Percentiles rank a stretch among this genome's conserved stretches.
These are phyloP conservation scores for Harpalus rubripes DNA, from an alignment of 2,888 invertebrate species.

Conservation along the genomic window DNA sequence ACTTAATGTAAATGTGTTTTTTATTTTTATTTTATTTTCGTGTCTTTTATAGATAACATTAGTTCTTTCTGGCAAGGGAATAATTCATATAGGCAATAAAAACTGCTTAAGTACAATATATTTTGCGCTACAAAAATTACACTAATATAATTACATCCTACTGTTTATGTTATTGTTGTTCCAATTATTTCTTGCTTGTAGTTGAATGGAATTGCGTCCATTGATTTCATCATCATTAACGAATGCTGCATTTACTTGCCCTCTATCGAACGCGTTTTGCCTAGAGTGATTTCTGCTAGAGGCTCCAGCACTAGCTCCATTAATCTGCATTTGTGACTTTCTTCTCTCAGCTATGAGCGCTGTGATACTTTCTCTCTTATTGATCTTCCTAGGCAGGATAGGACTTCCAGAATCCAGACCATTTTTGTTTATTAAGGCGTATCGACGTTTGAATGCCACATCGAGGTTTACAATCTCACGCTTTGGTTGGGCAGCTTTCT, in stretches of 20 bases:
- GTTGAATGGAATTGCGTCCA: slow-evolving; percentile 85
- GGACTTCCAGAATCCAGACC: slow-evolving; percentile 82
- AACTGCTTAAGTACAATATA: slow-evolving; percentile 37
- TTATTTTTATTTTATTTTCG: background rate
- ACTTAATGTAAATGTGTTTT: no score
- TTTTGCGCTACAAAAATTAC: slow-evolving; percentile 29
- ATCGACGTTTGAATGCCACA: slow-evolving; percentile 96
- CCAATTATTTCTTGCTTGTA: slow-evolving; percentile 84
- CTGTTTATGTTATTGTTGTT: slow-evolving; percentile 80
- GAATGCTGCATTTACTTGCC: slow-evolving; percentile 88
- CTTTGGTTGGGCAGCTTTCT: slow-evolving; percentile 92
- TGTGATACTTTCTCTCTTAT: slow-evolving; percentile 91
- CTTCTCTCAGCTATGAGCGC: slow-evolving; percentile 92
- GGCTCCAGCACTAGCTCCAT: slow-evolving; percentile 88
- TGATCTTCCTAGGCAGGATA: slow-evolving; percentile 90
- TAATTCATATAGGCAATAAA: slow-evolving; percentile 53
- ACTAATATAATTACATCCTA: slow-evolving; percentile 72
- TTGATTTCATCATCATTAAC: slow-evolving; percentile 82
- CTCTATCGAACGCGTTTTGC: slow-evolving; percentile 89
- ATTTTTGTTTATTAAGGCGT: slow-evolving; percentile 92
- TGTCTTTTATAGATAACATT: slow-evolving; percentile 62
- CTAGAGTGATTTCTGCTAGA: slow-evolving; percentile 85
- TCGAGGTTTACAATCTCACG: slow-evolving; percentile 96
- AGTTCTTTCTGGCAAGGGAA: slow-evolving; percentile 62
- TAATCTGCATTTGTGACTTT: slow-evolving; percentile 94